Evolutionary conservation across 2,113 vertebrate species (phyloP).

Genomic region (Rhegmatorhina hoffmannsi): DNA sequence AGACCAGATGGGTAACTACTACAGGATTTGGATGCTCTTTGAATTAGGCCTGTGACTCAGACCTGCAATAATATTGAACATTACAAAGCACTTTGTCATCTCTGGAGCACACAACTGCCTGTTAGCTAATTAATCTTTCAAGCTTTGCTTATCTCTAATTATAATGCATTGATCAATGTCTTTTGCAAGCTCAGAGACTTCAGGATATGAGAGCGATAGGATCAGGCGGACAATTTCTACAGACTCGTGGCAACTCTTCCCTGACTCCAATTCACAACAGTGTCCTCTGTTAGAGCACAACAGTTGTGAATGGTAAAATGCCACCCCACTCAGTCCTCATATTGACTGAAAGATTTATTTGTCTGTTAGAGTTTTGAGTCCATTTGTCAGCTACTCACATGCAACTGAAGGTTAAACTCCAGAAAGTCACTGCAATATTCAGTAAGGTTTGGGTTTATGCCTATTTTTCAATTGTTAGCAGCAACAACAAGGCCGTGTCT

Average conservation of each 20-base stretch:
- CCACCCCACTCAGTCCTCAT: neutral
- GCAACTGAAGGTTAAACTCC: neutral
- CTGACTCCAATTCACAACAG: rapidly evolving
- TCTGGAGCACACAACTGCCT: neutral
- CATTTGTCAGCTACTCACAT: neutral
- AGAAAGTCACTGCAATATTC: neutral
- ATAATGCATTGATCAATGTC: neutral
- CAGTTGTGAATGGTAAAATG: neutral
- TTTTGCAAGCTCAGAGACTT: neutral
- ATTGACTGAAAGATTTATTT: neutral
- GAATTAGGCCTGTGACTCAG: neutral
- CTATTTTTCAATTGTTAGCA: neutral
- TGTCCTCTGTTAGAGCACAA: neutral
- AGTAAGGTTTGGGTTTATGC: neutral
- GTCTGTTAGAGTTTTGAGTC: neutral
- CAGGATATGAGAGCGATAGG: rapidly evolving
- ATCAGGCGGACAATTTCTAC: neutral
- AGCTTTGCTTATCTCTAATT: neutral
- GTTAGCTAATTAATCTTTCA: neutral
- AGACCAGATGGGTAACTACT: neutral
- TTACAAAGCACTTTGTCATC: neutral
- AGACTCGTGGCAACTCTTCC: neutral
- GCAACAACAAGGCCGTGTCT: neutral
- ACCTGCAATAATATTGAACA: neutral
- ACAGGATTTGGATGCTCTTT: neutral